Evolutionary conservation across 2,797 vertebrate species (phyloP).

Genomic region (Gallinago nigripennis): DNA sequence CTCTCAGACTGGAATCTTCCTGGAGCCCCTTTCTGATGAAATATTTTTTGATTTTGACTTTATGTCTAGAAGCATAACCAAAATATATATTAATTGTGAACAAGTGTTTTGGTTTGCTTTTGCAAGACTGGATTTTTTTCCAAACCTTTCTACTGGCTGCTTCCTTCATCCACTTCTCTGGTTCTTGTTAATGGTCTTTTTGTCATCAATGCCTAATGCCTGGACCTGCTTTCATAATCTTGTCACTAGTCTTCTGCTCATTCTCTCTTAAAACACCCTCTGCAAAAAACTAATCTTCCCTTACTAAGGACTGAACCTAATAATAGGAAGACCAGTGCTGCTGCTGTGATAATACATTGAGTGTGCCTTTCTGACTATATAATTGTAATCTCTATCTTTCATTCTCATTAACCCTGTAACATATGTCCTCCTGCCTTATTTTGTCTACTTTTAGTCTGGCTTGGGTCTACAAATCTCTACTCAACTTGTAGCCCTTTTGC

Average conservation of each 20-base stretch:
- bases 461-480: not conserved
- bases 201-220: not conserved
- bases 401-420: conserved; percentile 18
- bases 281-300: conserved; percentile 12
- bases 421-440: not conserved
- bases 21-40: not conserved
- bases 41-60: not conserved
- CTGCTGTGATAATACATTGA: conserved; percentile 1
- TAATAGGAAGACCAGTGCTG: not conserved
- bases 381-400: not conserved
- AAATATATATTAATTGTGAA: not conserved
- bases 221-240: not conserved
- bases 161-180: not conserved
- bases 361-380: not conserved
- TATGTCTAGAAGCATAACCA: not conserved
- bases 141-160: not conserved
- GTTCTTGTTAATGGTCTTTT: not conserved
- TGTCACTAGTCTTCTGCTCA: not conserved
- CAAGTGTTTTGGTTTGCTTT: not conserved
- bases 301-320: conserved; percentile 4
- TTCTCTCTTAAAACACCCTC: conserved; percentile 1
- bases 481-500: not conserved
- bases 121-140: not conserved
- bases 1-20: not conserved
- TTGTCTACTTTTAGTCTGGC: not conserved